Evolutionary conservation across 2,113 vertebrate genomes (phyloP).

Genomic region (Castor canadensis): DNA sequence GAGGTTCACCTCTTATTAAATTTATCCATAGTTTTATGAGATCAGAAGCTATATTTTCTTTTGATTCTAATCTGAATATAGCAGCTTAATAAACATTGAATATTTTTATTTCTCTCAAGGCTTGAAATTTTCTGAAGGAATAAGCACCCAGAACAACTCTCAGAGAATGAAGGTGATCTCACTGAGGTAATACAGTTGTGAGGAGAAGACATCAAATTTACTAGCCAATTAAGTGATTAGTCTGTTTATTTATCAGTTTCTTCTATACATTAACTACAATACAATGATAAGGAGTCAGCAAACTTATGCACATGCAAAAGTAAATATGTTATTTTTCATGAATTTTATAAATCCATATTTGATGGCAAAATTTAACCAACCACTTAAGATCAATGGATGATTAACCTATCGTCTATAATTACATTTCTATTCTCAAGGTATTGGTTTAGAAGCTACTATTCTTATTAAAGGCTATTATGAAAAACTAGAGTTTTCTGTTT

Average conservation of each 20-base stretch:
- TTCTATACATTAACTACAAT: neutral
- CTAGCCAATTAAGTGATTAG: neutral
- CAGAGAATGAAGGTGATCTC: constrained; percentile 36
- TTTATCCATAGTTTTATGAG: neutral
- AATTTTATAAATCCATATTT: neutral
- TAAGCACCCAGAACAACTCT: neutral
- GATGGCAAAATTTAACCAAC: neutral
- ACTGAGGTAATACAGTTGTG: neutral
- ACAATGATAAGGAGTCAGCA: neutral
- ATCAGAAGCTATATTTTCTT: neutral
- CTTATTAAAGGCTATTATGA: neutral
- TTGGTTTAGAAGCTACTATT: neutral
- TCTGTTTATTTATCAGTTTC: neutral
- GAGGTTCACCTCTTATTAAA: neutral
- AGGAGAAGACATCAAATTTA: neutral
- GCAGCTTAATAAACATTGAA: neutral
- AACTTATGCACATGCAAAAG: neutral
- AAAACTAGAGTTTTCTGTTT: neutral
- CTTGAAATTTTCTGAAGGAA: constrained; percentile 16
- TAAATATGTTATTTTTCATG: neutral
- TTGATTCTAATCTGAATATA: constrained; percentile 24
- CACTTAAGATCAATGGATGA: neutral
- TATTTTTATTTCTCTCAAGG: neutral
- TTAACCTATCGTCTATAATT: neutral
- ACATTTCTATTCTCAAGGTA: neutral